A percentile compares a stretch with the other conserved stretches of the same genome.
Conservation (phyloP, 2,113 vertebrate genomes). For the Eclectus roratus region DNA sequence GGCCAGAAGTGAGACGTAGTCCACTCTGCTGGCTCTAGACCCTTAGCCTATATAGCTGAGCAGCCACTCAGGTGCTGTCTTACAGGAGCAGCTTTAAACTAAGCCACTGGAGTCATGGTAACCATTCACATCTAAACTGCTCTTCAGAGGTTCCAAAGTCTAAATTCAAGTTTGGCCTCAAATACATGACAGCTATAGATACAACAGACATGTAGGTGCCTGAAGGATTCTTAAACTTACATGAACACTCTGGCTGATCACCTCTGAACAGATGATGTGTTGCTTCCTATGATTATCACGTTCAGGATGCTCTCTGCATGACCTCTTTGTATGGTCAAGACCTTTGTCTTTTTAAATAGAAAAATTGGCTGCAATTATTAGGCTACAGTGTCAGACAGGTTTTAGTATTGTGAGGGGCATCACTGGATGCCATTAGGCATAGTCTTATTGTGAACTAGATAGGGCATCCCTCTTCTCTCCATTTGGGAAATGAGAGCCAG, state of each 20-base stretch:
- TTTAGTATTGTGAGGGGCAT: fast-evolving
- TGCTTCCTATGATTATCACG: not conserved
- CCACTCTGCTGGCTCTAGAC: not conserved
- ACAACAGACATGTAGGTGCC: not conserved
- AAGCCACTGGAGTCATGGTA: not conserved
- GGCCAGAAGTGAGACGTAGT: not conserved
- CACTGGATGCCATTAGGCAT: not conserved
- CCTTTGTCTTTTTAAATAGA: not conserved
- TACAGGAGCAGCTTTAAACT: not conserved
- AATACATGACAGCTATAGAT: not conserved
- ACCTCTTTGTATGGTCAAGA: not conserved
- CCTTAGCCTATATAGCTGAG: not conserved
- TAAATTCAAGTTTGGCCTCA: not conserved
- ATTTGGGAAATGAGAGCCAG: not conserved
- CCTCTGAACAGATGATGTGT: conserved; percentile 9
- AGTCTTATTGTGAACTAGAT: not conserved
- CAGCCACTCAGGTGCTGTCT: not conserved
- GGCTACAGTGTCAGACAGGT: not conserved
- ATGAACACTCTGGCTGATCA: not conserved
- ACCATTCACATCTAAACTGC: not conserved
- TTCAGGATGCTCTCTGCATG: not conserved
- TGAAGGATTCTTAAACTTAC: not conserved
- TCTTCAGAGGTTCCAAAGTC: not conserved
- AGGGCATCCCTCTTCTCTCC: not conserved
- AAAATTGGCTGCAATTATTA: not conserved